phyloP scores from a whole-genome alignment of 2,888 invertebrate genomes.

The Subacronicta megacephala region DNA sequence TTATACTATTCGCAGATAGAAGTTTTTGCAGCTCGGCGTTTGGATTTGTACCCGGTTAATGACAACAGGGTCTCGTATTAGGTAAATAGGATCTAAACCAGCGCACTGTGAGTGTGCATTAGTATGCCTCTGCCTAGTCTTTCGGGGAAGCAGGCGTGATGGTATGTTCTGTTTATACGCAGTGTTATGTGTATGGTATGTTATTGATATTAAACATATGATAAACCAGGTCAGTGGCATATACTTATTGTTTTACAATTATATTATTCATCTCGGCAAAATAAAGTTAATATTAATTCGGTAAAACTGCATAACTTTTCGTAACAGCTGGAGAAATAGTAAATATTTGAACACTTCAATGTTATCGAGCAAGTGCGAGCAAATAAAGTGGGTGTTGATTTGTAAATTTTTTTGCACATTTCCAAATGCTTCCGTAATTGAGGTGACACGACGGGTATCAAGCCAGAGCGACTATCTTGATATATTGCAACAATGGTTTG shows the following conservation, averaged over 20 bases:
- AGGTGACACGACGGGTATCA: conserved; percentile 23
- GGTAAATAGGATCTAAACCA: no score
- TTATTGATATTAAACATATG: no score
- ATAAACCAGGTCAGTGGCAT: conserved; percentile 6
- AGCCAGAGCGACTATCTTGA: conserved; percentile 4
- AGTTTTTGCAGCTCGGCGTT: no score
- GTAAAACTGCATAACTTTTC: conserved; percentile 11
- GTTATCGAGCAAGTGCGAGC: conserved; percentile 17
- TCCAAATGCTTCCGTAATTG: conserved; percentile 26
- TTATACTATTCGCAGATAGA: no score
- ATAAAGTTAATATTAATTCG: conserved; percentile 22
- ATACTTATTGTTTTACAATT: not conserved
- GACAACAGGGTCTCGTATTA: no score
- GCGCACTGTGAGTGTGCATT: no score
- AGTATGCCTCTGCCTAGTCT: no score
- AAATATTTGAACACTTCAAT: conserved; percentile 40
- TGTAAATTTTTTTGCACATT: conserved; percentile 25
- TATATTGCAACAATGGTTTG: conserved; percentile 34
- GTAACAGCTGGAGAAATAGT: conserved; percentile 10
- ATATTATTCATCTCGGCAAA: conserved; percentile 5
- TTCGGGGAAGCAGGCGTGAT: no score
- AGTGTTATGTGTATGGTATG: no score
- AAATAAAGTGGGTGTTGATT: conserved; percentile 24
- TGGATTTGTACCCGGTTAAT: no score
- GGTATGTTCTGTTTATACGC: no score